Base-by-base conservation (phyloP, 2,888 invertebrate species). In the Trypoxylon attenuatum region DNA sequence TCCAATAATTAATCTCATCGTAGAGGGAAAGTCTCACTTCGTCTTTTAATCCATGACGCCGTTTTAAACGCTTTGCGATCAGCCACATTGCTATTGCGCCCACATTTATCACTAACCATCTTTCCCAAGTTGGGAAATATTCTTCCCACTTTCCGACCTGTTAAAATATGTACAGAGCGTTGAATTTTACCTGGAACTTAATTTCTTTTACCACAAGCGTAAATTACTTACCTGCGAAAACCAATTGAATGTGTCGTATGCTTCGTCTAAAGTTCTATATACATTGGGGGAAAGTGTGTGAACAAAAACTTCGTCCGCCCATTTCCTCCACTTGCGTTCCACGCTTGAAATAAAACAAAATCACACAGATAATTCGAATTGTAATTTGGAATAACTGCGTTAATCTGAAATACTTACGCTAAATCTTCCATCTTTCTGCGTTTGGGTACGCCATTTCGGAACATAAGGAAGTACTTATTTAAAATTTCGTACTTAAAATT, bases 211-310 rank as follows among this genome's bases (percentile, higher is more conserved):
- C 5, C 29, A 3, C n/a, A 0, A 1, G 13, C n/a, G 25, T 10
- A 21, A n/a, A 43, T 8, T 53, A 76, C 75, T 81, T 73, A 89
- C 89, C 76, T 94, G 89, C 2, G 97, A 95, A 87, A 99, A 99
- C 94, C 97, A 97, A 72, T 92, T 91, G 87, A 99, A 99, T 0
- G 99, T 95, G 84, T 96, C 93, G 18, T 96, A 87, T 0, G 99
- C 92, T 88, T 99, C 99, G 0, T 89, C 88, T 0, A 91, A 87
- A 0, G 95, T 95, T 59, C 98, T 91, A 84, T 99, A 99, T 23
- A 98, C 97, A 87, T 99, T 99, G 0, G 99, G 99, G 0, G 99
- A 98, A 27, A 99, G 89, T 0, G 93, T 92, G 84, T 98, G 99
- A 0, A 99, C 97, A 1, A 98, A 89, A 38, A 93, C 92, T 47